Evolutionary conservation across 2,113 vertebrate genomes (phyloP).

Genomic region (Suricata suricatta): DNA sequence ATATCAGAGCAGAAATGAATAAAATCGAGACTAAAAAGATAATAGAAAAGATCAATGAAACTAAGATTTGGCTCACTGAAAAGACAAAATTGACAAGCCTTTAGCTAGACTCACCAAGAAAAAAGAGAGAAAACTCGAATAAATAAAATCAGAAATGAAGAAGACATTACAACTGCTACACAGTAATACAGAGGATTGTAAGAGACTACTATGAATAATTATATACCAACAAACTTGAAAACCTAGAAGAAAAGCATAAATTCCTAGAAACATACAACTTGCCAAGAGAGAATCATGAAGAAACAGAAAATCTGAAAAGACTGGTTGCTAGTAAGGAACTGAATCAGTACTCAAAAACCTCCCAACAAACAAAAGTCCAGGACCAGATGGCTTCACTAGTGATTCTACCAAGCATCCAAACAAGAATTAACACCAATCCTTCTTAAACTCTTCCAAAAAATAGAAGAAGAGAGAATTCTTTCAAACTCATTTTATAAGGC

Average conservation of each 20-base stretch:
- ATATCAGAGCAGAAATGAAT: not conserved
- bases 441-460: not conserved
- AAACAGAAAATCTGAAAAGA: not conserved
- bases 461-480: not conserved
- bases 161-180: not conserved
- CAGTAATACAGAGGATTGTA: not conserved
- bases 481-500: not conserved
- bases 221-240: not conserved
- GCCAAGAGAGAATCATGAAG: not conserved
- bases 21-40: not conserved
- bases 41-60: not conserved
- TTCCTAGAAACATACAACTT: not conserved
- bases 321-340: not conserved
- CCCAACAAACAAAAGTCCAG: not conserved
- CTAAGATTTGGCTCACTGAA: not conserved
- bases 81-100: not conserved
- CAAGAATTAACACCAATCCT: not conserved
- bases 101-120: not conserved
- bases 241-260: not conserved
- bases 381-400: not conserved
- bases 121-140: not conserved
- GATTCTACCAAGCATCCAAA: not conserved
- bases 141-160: not conserved
- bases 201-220: not conserved
- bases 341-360: not conserved